phyloP scores from a whole-genome alignment of 2,888 invertebrate genomes.

The Coremacera marginata region DNA sequence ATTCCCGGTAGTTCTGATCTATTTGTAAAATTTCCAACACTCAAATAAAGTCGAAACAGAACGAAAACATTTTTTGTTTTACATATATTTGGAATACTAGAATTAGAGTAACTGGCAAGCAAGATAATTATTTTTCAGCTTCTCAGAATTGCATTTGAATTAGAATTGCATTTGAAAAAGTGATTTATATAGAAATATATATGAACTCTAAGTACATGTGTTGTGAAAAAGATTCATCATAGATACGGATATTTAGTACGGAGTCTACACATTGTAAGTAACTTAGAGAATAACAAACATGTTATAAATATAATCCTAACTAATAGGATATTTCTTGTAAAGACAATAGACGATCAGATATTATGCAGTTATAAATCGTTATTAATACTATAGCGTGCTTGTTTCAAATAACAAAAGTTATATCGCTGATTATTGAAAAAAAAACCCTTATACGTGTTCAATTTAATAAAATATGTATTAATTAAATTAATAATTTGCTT shows the following conservation, averaged over 20 bases:
- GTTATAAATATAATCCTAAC: background rate
- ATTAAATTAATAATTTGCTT: background rate
- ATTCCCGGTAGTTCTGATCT: background rate
- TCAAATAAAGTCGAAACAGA: background rate
- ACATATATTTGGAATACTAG: background rate
- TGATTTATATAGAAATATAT: too few species aligned
- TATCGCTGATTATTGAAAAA: too few species aligned
- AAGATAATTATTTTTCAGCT: too few species aligned
- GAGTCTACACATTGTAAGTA: too few species aligned
- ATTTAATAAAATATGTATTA: background rate
- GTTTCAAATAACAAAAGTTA: background rate
- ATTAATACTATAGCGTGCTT: background rate
- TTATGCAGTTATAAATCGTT: background rate
- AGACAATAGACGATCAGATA: too few species aligned
- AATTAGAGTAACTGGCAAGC: too few species aligned
- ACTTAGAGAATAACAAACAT: background rate
- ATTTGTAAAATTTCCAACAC: background rate
- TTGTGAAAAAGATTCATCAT: too few species aligned
- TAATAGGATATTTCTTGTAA: too few species aligned
- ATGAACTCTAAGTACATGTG: too few species aligned
- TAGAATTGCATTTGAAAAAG: too few species aligned
- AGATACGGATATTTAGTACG: too few species aligned
- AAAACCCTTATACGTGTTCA: background rate
- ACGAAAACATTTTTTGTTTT: background rate
- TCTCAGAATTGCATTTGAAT: too few species aligned